These are phyloP conservation scores for Eupithecia centaureata DNA, from an alignment of 2,888 invertebrate genomes.

Conservation along the genomic window DNA sequence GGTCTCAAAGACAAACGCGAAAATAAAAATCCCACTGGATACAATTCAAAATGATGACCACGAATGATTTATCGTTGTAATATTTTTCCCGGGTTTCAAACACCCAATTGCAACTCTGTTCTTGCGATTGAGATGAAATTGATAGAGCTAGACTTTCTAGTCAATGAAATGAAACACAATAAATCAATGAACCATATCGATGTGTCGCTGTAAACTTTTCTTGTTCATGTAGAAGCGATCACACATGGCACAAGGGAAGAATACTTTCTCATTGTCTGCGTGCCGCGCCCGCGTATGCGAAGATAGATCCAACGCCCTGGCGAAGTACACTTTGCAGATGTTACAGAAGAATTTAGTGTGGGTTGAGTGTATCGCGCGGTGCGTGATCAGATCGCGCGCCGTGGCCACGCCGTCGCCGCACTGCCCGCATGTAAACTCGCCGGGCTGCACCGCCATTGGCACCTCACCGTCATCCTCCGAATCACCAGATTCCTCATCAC, in stretches of 20 bases:
- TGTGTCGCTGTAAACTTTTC: slow-evolving; percentile 82
- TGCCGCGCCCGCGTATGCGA: slow-evolving; percentile 80
- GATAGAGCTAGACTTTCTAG: background rate
- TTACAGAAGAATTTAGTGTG: slow-evolving; percentile 83
- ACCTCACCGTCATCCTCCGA: slow-evolving; percentile 70
- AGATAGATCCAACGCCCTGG: slow-evolving; percentile 73
- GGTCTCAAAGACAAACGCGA: slow-evolving; percentile 57
- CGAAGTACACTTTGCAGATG: slow-evolving; percentile 83
- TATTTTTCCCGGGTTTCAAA: slow-evolving; percentile 30
- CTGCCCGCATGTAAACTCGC: slow-evolving; percentile 81
- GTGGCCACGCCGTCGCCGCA: slow-evolving; percentile 84
- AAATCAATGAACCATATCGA: slow-evolving; percentile 80
- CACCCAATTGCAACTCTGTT: slow-evolving; percentile 14
- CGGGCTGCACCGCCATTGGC: slow-evolving; percentile 65
- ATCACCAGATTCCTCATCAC: slow-evolving; percentile 66
- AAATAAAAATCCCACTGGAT: slow-evolving; percentile 39
- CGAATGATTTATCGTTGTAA: slow-evolving; percentile 21
- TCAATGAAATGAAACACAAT: background rate
- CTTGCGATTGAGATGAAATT: background rate
- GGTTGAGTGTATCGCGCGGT: slow-evolving; percentile 81
- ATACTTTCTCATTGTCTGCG: slow-evolving; percentile 79
- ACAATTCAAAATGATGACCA: slow-evolving; percentile 15
- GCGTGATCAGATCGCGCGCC: slow-evolving; percentile 81
- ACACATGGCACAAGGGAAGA: slow-evolving; percentile 84
- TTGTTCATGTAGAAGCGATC: slow-evolving; percentile 83